Base-by-base conservation (phyloP, 2,113 vertebrate species). In the Hemiprocne comata region DNA sequence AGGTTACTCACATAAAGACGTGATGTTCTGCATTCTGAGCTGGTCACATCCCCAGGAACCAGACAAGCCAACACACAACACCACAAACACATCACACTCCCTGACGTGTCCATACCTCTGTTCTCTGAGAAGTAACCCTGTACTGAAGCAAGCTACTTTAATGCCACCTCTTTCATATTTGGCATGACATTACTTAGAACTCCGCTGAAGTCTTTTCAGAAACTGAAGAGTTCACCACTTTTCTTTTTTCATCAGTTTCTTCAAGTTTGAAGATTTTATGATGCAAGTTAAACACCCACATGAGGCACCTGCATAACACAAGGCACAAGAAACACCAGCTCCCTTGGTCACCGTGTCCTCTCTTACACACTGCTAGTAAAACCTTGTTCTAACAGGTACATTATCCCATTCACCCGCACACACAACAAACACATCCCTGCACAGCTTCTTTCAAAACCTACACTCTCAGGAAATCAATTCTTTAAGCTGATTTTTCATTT, bases 221-320 rank as follows among this genome's bases (percentile, higher is more conserved):
- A 54, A 11, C 26, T 24, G 23, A 44, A 29, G 17, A 48, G n/a
- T 23, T 86, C 46, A 6, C 18, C 53, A 18, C 85, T 92, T 87
- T 71, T 72, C 72, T 48, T 19, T 48, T 48, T 48, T 48, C 33
- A 89, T 3, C 57, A 17, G 21, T 79, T 87, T 28, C 74, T 20
- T 38, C 57, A 95, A 93, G 95, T 96, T 65, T 90, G 78, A 78
- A 65, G 84, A 13, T 94, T 62, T 82, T 76, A 74, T 36, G 10
- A 9, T 5, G 12, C 10, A 54, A 61, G 57, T 2, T 24, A 42
- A 76, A 38, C 72, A 53, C 62, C 72, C 91, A 7, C 2, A 17
- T 34, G 24, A 42, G 48, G 75, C 71, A 93, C 91, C 50, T 33
- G 83, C 6, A 14, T 12, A 85, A 38, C 90, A 93, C 16, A 18